These are phyloP conservation scores for Venusia cambrica DNA, from an alignment of 2,888 invertebrate species.

Conservation along the genomic window DNA sequence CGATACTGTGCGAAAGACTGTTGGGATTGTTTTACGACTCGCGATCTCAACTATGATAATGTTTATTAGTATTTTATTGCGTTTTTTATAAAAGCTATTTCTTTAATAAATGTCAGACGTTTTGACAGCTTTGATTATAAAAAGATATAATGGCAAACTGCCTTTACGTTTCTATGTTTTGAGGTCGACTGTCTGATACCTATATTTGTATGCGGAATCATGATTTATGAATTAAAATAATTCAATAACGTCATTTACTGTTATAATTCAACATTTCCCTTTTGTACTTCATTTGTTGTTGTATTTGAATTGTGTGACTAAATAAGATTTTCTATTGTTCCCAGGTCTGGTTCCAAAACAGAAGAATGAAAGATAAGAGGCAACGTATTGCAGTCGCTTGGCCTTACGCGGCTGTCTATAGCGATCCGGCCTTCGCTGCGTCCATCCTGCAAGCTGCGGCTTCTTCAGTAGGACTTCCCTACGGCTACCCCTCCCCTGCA, in stretches of 20 bases:
- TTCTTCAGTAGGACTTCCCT: constrained; percentile 84
- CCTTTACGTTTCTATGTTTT: constrained; percentile 20
- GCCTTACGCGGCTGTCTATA: constrained; percentile 97
- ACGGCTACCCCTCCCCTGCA: constrained; percentile 81
- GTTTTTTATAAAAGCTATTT: constrained; percentile 28
- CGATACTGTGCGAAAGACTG: constrained; percentile 48
- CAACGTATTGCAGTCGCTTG: constrained; percentile 96
- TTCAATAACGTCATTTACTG: neutral
- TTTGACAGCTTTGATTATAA: constrained; percentile 28
- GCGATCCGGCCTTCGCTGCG: constrained; percentile 96
- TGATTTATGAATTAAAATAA: neutral
- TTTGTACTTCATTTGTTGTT: too few species aligned
- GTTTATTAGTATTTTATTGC: constrained; percentile 31
- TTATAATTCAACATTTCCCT: too few species aligned
- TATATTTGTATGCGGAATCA: neutral
- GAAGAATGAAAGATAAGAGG: constrained; percentile 98
- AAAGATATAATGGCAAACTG: constrained; percentile 17
- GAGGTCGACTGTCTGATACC: constrained; percentile 17
- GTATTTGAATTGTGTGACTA: too few species aligned
- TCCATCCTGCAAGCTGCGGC: constrained; percentile 95
- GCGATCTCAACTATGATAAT: constrained; percentile 29
- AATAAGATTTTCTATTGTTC: too few species aligned
- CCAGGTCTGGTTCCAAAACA: constrained; percentile 99
- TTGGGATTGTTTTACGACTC: constrained; percentile 36
- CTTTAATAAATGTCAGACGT: constrained; percentile 31